phyloP scores from a whole-genome alignment of 2,888 invertebrate genomes.

The Mimas tiliae region DNA sequence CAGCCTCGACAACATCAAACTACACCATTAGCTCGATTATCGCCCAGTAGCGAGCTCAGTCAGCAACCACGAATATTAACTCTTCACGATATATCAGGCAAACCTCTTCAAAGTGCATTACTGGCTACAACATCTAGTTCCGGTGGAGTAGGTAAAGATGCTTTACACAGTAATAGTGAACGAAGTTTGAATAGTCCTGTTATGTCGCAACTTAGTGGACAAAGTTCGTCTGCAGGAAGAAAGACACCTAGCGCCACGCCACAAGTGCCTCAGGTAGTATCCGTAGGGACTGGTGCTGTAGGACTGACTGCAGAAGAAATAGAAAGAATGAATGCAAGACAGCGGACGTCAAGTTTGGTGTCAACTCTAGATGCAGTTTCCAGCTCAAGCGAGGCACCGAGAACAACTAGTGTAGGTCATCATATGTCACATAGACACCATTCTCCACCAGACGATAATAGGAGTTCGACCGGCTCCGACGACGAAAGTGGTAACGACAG shows the following conservation, averaged over 20 bases:
- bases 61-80: constrained; percentile 97
- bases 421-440: constrained; percentile 90
- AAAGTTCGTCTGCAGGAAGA: constrained; percentile 91
- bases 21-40: constrained; percentile 94
- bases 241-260: constrained; percentile 88
- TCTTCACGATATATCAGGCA: constrained; percentile 96
- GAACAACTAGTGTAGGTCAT: constrained; percentile 87
- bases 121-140: constrained; percentile 95
- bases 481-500: constrained; percentile 98
- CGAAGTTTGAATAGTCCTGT: constrained; percentile 96
- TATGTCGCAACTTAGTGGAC: constrained; percentile 95
- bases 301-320: constrained; percentile 97
- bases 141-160: constrained; percentile 94
- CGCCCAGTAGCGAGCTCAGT: constrained; percentile 96
- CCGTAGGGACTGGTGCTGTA: constrained; percentile 88
- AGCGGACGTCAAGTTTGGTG: constrained; percentile 95
- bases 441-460: constrained; percentile 89
- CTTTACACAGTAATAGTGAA: constrained; percentile 95
- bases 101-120: constrained; percentile 94
- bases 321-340: constrained; percentile 94
- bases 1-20: constrained; percentile 92
- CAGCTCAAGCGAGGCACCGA: constrained; percentile 92
- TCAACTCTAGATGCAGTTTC: constrained; percentile 97
- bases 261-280: constrained; percentile 87
- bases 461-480: constrained; percentile 91